Base-by-base conservation (phyloP, 2,113 vertebrate species). In the Gadus chalcogrammus region DNA sequence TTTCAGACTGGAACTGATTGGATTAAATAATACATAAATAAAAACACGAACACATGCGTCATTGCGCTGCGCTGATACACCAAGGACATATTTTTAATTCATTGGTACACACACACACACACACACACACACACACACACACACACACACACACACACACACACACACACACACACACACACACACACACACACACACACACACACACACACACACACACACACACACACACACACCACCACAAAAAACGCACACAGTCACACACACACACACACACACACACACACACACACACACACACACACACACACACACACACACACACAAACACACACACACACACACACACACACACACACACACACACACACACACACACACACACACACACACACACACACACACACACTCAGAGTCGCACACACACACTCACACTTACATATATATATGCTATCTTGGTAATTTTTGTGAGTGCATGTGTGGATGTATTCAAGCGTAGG, bases 1-100 rank as follows among this genome's bases (percentile, higher is more conserved):
- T 82, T 85, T 77, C 64, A 75, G 69, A 83, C 64, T 79, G 76
- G 75, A 86, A 85, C 85, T 66, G 61, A 88, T 79, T 73, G 86
- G 89, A 88, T 89, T 86, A 81, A 4, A 8, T 48, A 48, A 48
- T 48, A 72, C 78, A 42, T 76, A 71, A 63, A 35, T 24, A 75
- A 64, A 56, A 67, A 28, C 42, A 48, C 7, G 75, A 76, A 70
- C 63, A 42, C 61, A 73, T 80, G 79, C 64, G 72, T 88, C 85
- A 84, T 15, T 72, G 70, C 52, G 61, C 71, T 63, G 73, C 59
- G 69, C 81, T 76, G 70, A 78, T 75, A 11, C 69, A 35, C 65
- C 64, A 78, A 72, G 42, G 64, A 74, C 68, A 73, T 74, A 73
- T 75, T 78, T 78, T 80, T 66, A 73, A 79, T 77, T 76, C 72